phyloP scores from a whole-genome alignment of 2,888 invertebrate genomes.

The Alentia gelatinosa region DNA sequence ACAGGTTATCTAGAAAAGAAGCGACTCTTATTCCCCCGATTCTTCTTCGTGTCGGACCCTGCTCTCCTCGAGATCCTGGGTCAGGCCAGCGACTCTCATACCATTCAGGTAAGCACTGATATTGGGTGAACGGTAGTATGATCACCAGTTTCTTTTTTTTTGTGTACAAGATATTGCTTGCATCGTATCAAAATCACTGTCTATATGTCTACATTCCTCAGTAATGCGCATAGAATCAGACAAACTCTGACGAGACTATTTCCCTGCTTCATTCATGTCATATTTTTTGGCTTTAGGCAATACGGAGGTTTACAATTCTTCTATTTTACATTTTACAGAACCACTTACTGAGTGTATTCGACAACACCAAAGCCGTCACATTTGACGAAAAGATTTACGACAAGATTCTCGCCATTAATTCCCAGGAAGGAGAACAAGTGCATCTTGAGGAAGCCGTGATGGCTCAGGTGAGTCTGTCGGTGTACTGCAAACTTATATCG shows the following conservation, averaged over 20 bases:
- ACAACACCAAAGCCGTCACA: constrained; percentile 93
- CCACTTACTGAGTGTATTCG: constrained; percentile 96
- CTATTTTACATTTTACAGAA: constrained; percentile 84
- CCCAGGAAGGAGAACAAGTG: constrained; percentile 92
- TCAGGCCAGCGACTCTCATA: constrained; percentile 81
- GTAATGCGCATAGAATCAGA: no score
- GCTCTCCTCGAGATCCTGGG: constrained; percentile 81
- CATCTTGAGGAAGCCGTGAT: constrained; percentile 91
- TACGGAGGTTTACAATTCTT: neutral
- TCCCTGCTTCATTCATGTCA: no score
- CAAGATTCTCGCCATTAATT: constrained; percentile 95
- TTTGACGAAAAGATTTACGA: constrained; percentile 98
- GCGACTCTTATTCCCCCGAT: constrained; percentile 77
- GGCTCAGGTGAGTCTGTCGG: constrained; percentile 75
- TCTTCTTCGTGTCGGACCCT: constrained; percentile 81
- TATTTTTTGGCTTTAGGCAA: no score
- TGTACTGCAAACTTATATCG: no score
- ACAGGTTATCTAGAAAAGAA: constrained; percentile 84
- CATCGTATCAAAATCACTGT: no score
- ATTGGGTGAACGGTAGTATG: no score
- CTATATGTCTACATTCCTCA: no score
- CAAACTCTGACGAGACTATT: no score
- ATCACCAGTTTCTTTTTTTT: no score
- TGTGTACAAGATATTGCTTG: no score
- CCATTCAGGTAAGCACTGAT: constrained; percentile 79